Evolutionary conservation across 2,888 invertebrate species (phyloP).

Genomic region (Xestia ashworthii): DNA sequence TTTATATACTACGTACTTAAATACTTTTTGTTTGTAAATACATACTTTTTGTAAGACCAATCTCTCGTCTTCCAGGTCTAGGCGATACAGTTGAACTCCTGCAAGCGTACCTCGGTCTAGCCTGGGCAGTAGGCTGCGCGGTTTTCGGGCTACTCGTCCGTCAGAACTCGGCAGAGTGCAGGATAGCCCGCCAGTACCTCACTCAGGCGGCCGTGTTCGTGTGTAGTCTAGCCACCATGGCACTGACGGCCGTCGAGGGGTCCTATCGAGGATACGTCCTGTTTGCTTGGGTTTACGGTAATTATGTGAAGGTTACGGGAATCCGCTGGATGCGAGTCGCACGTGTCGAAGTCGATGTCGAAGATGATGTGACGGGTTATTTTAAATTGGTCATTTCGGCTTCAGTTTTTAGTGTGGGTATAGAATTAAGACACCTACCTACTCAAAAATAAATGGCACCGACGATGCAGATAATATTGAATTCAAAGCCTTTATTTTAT

Average conservation of each 20-base stretch:
- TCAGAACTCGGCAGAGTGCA: slow-evolving; percentile 95
- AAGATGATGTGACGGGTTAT: too few species aligned
- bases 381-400: background rate
- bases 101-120: slow-evolving; percentile 95
- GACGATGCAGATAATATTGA: background rate
- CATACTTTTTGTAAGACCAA: too few species aligned
- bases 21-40: too few species aligned
- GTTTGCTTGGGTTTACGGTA: slow-evolving; percentile 95
- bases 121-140: slow-evolving; percentile 95
- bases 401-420: background rate
- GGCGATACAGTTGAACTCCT: slow-evolving; percentile 92
- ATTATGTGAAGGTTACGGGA: slow-evolving; percentile 58
- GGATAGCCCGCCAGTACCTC: slow-evolving; percentile 96
- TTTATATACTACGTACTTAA: too few species aligned
- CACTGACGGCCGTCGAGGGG: slow-evolving; percentile 94
- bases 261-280: slow-evolving; percentile 94
- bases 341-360: too few species aligned
- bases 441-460: background rate
- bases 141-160: slow-evolving; percentile 96
- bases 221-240: slow-evolving; percentile 94
- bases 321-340: too few species aligned
- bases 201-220: slow-evolving; percentile 95
- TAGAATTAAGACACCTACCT: background rate
- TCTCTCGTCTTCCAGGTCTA: slow-evolving; percentile 76
- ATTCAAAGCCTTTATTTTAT: background rate